phyloP scores from a whole-genome alignment of 1,140 invertebrate genomes.

The Drosophila pseudoananassae region DNA sequence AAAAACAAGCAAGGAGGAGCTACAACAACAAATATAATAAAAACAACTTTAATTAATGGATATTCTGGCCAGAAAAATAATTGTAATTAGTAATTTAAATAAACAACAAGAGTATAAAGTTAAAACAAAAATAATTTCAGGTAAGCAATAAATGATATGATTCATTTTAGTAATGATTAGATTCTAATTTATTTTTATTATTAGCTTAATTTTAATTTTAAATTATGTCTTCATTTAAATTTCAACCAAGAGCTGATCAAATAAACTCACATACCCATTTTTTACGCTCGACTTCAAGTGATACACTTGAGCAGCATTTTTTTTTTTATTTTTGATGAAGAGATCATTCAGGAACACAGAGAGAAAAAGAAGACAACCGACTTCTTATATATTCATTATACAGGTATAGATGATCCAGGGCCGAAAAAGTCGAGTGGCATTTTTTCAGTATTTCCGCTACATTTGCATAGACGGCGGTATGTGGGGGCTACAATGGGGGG shows the following conservation, averaged over 20 bases:
- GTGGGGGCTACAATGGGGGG: slow-evolving; percentile 11
- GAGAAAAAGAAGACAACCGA: not conserved
- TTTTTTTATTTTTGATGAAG: slow-evolving; percentile 26
- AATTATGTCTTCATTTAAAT: not conserved
- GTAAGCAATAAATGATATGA: not conserved
- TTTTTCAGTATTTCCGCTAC: slow-evolving; percentile 72
- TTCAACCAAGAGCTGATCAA: slow-evolving; percentile 33
- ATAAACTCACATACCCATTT: slow-evolving; percentile 54
- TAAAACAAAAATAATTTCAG: not conserved
- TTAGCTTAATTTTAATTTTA: not conserved
- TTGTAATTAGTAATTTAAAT: slow-evolving; percentile 12
- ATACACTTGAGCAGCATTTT: slow-evolving; percentile 61
- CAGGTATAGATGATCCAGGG: slow-evolving; percentile 36
- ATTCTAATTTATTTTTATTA: not conserved
- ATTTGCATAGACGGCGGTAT: slow-evolving; percentile 63
- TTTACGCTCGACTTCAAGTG: slow-evolving; percentile 47
- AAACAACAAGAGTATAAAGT: not conserved
- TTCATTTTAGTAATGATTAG: not conserved
- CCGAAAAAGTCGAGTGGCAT: slow-evolving; percentile 40
- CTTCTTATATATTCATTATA: slow-evolving; percentile 17
- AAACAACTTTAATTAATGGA: slow-evolving; percentile 10
- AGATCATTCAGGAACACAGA: slow-evolving; percentile 31
- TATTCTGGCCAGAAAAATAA: slow-evolving; percentile 2
- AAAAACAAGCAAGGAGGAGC: not conserved
- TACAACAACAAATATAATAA: not conserved